Evolutionary conservation across 2,888 invertebrate species (phyloP).

Genomic region (Parnassius apollo): DNA sequence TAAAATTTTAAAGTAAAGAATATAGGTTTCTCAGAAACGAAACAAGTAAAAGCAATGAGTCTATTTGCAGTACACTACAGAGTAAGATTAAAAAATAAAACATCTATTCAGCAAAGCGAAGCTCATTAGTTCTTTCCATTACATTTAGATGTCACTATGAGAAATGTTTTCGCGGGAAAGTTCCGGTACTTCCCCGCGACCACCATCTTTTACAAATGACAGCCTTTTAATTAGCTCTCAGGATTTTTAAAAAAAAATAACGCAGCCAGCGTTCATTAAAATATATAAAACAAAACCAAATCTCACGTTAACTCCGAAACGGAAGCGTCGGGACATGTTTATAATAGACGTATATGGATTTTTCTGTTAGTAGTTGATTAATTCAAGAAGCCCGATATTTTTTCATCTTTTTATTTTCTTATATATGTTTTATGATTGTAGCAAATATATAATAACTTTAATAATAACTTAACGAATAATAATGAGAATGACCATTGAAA

Average conservation of each 20-base stretch:
- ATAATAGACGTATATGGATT: constrained; percentile 32
- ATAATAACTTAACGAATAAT: too few relatives aligned
- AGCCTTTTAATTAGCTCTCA: constrained; percentile 49
- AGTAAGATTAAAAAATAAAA: constrained; percentile 3
- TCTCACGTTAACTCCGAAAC: constrained; percentile 30
- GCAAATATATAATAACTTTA: too few relatives aligned
- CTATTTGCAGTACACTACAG: neutral
- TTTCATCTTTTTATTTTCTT: too few relatives aligned
- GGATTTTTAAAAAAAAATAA: constrained; percentile 46
- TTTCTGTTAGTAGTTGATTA: too few relatives aligned
- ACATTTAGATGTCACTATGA: constrained; percentile 22
- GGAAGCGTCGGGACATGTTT: constrained; percentile 28
- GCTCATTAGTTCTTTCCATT: constrained; percentile 17
- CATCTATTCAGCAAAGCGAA: neutral
- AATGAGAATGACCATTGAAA: too few relatives aligned
- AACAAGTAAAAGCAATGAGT: neutral
- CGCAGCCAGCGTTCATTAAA: constrained; percentile 49
- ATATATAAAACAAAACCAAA: constrained; percentile 45
- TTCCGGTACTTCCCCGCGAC: constrained; percentile 12
- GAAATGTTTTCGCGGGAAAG: constrained; percentile 18
- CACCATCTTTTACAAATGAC: constrained; percentile 32
- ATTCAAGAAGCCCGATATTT: too few relatives aligned
- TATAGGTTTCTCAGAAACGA: neutral
- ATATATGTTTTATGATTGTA: too few relatives aligned
- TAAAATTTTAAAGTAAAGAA: neutral